Percentiles rank a stretch among this genome's conserved stretches.
phyloP scores from a whole-genome alignment of 1,140 invertebrate genomes.

The Drosophila lini region DNA sequence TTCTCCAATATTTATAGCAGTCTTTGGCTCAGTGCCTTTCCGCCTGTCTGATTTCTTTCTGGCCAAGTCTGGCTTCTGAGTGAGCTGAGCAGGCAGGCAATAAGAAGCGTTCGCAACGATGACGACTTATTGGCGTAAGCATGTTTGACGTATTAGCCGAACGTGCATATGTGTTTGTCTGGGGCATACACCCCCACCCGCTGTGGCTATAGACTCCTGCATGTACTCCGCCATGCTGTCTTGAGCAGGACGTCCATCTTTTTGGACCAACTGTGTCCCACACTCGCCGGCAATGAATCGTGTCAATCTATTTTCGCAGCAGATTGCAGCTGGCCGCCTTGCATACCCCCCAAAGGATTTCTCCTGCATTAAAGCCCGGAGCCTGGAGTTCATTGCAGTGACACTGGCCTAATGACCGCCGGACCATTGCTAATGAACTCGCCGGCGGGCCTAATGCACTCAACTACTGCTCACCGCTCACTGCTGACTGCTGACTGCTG shows the following conservation, averaged over 20 bases:
- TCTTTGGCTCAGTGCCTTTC: neutral
- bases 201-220: neutral
- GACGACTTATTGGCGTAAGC: slow-evolving; percentile 81
- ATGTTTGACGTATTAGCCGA: slow-evolving; percentile 76
- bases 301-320: slow-evolving; percentile 66
- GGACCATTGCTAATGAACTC: slow-evolving; percentile 71
- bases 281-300: slow-evolving; percentile 52
- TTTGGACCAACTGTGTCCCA: neutral
- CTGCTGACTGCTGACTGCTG: neutral
- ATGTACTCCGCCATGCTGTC: neutral
- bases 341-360: neutral
- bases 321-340: slow-evolving; percentile 16
- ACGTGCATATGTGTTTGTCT: slow-evolving; percentile 43
- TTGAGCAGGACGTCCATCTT: neutral
- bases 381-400: slow-evolving; percentile 63
- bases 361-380: slow-evolving; percentile 40
- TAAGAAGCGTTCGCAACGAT: slow-evolving; percentile 59
- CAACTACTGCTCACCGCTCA: slow-evolving; percentile 15
- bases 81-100: slow-evolving; percentile 51
- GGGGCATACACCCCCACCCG: neutral
- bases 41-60: slow-evolving; percentile 15
- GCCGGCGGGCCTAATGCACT: slow-evolving; percentile 67
- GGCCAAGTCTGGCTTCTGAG: slow-evolving; percentile 33
- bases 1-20: neutral
- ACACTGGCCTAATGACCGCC: slow-evolving; percentile 59